A percentile compares a stretch with the other conserved stretches of the same genome.
These are phyloP conservation scores for Littorina saxatilis DNA, from an alignment of 1,140 invertebrate genomes.

Conservation along the genomic window DNA sequence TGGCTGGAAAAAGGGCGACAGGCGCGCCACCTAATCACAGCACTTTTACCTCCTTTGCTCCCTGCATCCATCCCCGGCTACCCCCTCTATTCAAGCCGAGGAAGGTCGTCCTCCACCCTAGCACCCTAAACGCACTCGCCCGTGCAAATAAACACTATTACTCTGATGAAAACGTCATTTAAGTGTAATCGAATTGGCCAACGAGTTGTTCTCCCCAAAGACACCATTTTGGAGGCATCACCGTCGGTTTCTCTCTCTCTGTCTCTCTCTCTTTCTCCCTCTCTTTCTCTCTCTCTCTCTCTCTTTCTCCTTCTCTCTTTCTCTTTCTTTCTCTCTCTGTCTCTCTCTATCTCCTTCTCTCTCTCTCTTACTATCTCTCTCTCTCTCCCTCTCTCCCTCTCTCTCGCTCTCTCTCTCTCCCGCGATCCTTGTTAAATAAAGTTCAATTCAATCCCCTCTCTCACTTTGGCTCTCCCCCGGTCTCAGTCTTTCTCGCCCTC, in stretches of 20 bases:
- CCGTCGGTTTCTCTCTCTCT: too few species aligned
- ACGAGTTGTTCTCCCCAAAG: slow-evolving; percentile 41
- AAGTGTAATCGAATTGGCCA: slow-evolving; percentile 42
- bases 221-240: too few species aligned
- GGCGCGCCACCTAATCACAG: slow-evolving; percentile 23
- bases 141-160: slow-evolving; percentile 44
- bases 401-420: too few species aligned
- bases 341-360: too few species aligned
- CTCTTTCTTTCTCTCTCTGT: too few species aligned
- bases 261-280: too few species aligned
- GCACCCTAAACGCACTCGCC: slow-evolving; percentile 16
- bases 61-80: background rate
- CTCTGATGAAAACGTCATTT: slow-evolving; percentile 43
- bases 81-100: background rate
- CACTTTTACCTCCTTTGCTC: slow-evolving; percentile 34
- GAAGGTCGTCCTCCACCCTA: background rate
- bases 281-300: background rate
- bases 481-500: background rate
- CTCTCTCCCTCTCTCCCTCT: too few species aligned
- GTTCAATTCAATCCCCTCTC: too few species aligned
- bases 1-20: slow-evolving; percentile 11
- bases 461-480: background rate
- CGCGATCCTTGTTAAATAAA: too few species aligned
- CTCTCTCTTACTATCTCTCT: too few species aligned
- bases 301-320: background rate